Base-by-base conservation (phyloP, 2,888 invertebrate genomes). In the Pollenia angustigena region DNA sequence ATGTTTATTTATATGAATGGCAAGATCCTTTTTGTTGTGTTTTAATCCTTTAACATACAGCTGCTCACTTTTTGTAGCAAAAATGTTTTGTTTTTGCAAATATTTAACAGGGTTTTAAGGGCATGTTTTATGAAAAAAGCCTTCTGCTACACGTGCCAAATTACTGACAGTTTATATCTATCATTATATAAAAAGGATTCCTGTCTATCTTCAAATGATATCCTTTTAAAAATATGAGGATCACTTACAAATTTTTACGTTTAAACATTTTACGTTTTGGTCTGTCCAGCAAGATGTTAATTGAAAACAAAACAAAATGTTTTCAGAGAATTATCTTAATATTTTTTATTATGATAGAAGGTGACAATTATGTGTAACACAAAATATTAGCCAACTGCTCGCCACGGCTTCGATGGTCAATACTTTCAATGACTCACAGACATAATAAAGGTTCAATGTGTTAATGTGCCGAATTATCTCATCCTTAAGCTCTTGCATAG, bases 111-210 rank as follows among this genome's bases (percentile, higher is more conserved):
- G 69, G 23, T 56, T 54, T 64, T 68, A 48, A 58, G 46, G 62
- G 79, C 80, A 76, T 56, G 62, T 79, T 60, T 78, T 12, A 32
- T 71, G 62, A 46, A 18, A 62, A 75, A 58, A 52, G 46, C 52
- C 72, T 69, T 72, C 60, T 69, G 60, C 52, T 68, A 46, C 87
- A 87, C 87, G 87, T 87, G 87, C 84, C 81, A 87, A 76, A 71
- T 82, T 71, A 68, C 66, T 58, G 64, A 32, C 68, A 66, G 42
- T 46, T 74, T 54, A 58, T 72, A 66, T 64, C 44, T 72, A 66
- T 58, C 12, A 48, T 46, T 72, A 14, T 40, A 10, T 23, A n/a
- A 50, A 79, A 60, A 46, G 48, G 40, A 74, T 11, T 64, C 18
- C 40, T 48, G 60, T 12, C 23, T 58, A 16, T n/a, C n/a, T 50